These are phyloP conservation scores for Hemibagrus guttatus DNA, from an alignment of 2,797 vertebrate species.

Conservation along the genomic window DNA sequence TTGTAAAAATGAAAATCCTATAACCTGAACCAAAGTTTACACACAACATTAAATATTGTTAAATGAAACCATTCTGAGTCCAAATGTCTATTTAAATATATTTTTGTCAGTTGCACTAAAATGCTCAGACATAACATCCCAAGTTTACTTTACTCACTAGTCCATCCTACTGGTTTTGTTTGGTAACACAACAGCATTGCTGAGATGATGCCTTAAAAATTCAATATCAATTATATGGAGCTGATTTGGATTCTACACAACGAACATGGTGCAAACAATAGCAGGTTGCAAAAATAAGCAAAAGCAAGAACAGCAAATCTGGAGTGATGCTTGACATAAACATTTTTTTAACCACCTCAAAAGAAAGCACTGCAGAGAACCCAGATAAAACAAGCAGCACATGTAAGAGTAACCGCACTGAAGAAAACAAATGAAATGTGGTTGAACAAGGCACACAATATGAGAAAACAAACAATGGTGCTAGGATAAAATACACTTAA, in stretches of 20 bases:
- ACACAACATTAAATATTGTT: too few species aligned
- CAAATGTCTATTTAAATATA: too few species aligned
- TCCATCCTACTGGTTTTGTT: background rate
- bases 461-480: background rate
- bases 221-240: too few species aligned
- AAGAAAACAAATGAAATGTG: background rate
- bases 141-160: too few species aligned
- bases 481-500: background rate
- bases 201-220: background rate
- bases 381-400: background rate
- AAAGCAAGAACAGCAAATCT: background rate
- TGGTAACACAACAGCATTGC: background rate
- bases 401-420: background rate
- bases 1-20: too few species aligned
- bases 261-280: too few species aligned
- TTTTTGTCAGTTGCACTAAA: too few species aligned
- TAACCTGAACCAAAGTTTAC: too few species aligned
- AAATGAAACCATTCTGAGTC: too few species aligned
- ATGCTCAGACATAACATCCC: too few species aligned
- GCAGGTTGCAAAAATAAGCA: background rate
- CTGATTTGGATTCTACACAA: background rate
- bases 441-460: background rate
- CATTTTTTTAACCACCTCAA: background rate
- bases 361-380: background rate
- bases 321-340: background rate